Evolutionary conservation across 2,888 invertebrate species (phyloP).

Genomic region (Mythimna lalbum): DNA sequence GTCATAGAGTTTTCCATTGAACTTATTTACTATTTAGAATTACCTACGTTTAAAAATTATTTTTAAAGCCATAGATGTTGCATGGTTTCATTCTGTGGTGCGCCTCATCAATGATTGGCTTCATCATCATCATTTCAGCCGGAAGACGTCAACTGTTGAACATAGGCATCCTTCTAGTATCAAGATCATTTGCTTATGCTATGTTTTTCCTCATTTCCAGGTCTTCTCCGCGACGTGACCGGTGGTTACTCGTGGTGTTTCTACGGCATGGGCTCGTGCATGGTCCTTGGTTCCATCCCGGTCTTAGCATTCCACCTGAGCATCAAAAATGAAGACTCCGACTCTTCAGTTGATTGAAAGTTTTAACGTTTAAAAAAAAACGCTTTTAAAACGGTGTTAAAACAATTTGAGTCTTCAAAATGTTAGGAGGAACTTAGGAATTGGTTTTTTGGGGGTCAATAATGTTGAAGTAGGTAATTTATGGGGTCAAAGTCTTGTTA

Average conservation of each 20-base stretch:
- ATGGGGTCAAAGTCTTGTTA: constrained; percentile 36
- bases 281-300: constrained; percentile 93
- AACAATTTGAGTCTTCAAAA: constrained; percentile 10
- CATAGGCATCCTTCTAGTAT: too few relatives aligned
- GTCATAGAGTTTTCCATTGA: too few relatives aligned
- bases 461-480: constrained; percentile 14
- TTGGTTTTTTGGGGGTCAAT: constrained; percentile 16
- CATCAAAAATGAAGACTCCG: constrained; percentile 83
- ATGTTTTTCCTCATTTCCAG: constrained; percentile 74
- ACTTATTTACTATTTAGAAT: too few relatives aligned
- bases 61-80: too few relatives aligned
- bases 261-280: constrained; percentile 94
- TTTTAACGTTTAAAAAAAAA: not conserved
- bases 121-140: too few relatives aligned
- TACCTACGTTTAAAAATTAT: too few relatives aligned
- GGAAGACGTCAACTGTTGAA: too few relatives aligned
- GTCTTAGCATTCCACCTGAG: constrained; percentile 88
- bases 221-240: constrained; percentile 92
- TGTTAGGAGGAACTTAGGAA: not conserved
- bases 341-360: constrained; percentile 81
- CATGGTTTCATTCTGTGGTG: too few relatives aligned
- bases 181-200: too few relatives aligned
- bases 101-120: too few relatives aligned
- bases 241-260: constrained; percentile 94
- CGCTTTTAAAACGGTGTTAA: constrained; percentile 12